Evolutionary conservation across 1,140 invertebrate species (phyloP).

Genomic region (Cotesia chilonis): DNA sequence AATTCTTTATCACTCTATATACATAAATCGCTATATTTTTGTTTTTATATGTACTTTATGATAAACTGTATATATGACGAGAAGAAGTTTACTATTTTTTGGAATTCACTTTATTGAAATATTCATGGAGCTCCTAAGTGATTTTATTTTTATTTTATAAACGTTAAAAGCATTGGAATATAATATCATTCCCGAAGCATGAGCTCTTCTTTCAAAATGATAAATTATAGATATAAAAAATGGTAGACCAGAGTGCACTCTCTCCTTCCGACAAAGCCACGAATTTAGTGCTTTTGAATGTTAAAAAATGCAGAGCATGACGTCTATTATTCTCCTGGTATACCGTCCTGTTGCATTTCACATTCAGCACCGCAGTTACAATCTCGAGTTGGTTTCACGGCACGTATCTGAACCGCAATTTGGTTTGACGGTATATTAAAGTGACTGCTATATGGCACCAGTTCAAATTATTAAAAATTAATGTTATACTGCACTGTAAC

Average conservation of each 20-base stretch:
- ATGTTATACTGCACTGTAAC: neutral
- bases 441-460: conserved; percentile 9
- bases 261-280: neutral
- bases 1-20: no score
- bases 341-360: conserved; percentile 48
- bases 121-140: neutral
- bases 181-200: no score
- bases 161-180: no score
- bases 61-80: no score
- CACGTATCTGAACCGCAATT: conserved; percentile 38
- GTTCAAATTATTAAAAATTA: conserved; percentile 14
- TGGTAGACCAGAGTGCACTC: neutral
- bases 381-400: conserved; percentile 37
- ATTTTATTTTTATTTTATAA: no score
- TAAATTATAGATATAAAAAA: no score
- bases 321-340: conserved; percentile 45
- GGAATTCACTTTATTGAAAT: neutral
- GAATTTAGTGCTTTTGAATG: conserved; percentile 17
- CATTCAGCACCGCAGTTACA: conserved; percentile 37
- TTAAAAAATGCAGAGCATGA: conserved; percentile 22
- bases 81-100: neutral
- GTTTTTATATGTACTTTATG: no score
- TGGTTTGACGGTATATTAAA: conserved; percentile 34
- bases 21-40: no score
- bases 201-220: no score